Base-by-base conservation (phyloP, 1,140 invertebrate genomes). In the Idris sp. region DNA sequence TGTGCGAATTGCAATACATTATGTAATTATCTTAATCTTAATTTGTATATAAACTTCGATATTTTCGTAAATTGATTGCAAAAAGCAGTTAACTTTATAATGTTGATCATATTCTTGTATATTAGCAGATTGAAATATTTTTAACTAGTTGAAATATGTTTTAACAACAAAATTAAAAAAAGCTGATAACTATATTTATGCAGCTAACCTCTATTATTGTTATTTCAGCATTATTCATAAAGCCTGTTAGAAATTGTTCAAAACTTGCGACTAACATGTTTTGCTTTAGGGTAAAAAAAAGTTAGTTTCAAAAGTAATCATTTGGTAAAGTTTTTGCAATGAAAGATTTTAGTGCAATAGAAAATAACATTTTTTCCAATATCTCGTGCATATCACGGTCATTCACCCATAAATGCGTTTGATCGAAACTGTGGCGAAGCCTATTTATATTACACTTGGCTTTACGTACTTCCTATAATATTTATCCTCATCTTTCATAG, bases 371-470 rank as follows among this genome's bases (percentile, higher is more conserved):
- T 33, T 67, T 56, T 58, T 56, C 25, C 40, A 26, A 49, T 65
- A 65, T 33, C 10, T 46, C 44, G 33, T n/a, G 22, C 19, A 30
- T 41, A 58, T 58, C 51, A 58, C 44, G 69, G 69, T 59, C 59
- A 59, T 64, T 73, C 43, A 59, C 51, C 59, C 22, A 53, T 59
- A 51, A 73, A 64, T 64, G 49, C 58, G 53, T 64, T 64, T 73
- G 59, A 73, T 64, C 59, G 59, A 73, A 73, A 64, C 58, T 58
- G 25, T 36, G 43, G 18, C 35, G 22, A 18, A 64, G 25, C 36
- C 53, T 69, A 76, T 64, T 76, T 76, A 59, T 71, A 76, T 76
- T 65, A 65, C 54, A 65, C 51, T 69, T 69, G 44, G 59, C 59
- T 76, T 44, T 71, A 61, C 46, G 44, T 64, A 65, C 64, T 71